These are phyloP conservation scores for Chaenodraco wilsoni DNA, from an alignment of 2,797 vertebrate species.

Conservation along the genomic window DNA sequence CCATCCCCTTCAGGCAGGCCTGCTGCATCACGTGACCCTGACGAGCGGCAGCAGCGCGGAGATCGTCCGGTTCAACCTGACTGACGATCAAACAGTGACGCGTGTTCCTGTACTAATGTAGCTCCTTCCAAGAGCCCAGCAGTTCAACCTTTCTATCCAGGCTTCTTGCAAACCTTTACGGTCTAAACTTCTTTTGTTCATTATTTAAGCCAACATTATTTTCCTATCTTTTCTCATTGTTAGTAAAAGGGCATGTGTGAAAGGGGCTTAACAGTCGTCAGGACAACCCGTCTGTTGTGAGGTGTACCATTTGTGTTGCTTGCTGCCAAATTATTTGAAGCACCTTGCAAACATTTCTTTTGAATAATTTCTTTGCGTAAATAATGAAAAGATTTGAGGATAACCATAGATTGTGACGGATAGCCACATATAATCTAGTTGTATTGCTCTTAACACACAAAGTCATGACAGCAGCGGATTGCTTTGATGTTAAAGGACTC, in stretches of 20 bases:
- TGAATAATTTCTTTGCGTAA: too few relatives aligned
- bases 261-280: too few relatives aligned
- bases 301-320: too few relatives aligned
- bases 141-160: not conserved
- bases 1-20: not conserved
- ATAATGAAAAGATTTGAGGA: not conserved
- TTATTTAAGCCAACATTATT: not conserved
- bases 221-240: not conserved
- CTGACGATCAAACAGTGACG: not conserved
- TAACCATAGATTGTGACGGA: not conserved
- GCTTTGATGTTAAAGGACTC: not conserved
- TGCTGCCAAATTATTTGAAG: too few relatives aligned
- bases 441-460: not conserved
- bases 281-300: too few relatives aligned
- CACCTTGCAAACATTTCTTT: too few relatives aligned
- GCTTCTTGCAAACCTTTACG: not conserved
- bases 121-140: not conserved
- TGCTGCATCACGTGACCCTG: not conserved
- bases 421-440: not conserved
- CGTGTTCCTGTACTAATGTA: not conserved
- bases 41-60: not conserved
- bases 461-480: not conserved
- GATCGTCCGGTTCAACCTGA: not conserved
- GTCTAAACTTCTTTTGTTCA: not conserved
- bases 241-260: not conserved